Percentiles rank a stretch among this genome's conserved stretches.
Evolutionary conservation across 2,113 vertebrate genomes (phyloP).

Genomic region (Cyprinodon brontotheroides): DNA sequence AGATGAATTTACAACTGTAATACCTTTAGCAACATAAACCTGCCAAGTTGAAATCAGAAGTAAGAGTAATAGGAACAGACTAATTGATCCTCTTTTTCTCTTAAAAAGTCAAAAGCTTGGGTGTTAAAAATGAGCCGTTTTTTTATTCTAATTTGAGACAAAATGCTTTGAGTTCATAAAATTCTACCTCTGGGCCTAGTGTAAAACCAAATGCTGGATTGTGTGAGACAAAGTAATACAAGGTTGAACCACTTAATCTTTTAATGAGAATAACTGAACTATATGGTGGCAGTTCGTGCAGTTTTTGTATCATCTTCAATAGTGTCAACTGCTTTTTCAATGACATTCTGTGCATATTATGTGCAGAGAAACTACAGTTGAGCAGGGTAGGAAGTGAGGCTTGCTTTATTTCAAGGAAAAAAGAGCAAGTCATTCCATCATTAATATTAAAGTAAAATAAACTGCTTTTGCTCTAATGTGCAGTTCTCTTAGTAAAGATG

Average conservation of each 20-base stretch:
- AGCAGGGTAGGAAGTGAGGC: constrained; percentile 21
- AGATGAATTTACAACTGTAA: neutral
- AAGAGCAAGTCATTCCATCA: no score
- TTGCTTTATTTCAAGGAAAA: constrained; percentile 13
- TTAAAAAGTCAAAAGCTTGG: constrained; percentile 21
- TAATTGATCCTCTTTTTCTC: constrained; percentile 16
- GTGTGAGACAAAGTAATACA: constrained; percentile 4
- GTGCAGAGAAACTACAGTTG: constrained; percentile 25
- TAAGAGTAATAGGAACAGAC: constrained; percentile 8
- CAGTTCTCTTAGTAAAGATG: neutral
- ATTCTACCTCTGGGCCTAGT: neutral
- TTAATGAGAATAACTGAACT: neutral
- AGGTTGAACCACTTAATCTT: neutral
- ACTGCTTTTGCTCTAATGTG: constrained; percentile 21
- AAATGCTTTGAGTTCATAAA: neutral
- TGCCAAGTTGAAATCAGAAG: neutral
- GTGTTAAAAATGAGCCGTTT: neutral
- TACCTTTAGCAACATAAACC: constrained; percentile 25
- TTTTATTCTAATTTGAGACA: neutral
- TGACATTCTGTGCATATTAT: constrained; percentile 20
- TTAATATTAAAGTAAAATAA: constrained; percentile 28
- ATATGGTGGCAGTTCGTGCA: neutral
- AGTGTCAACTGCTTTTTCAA: neutral
- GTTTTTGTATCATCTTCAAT: neutral
- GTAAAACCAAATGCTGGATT: neutral